Percentiles rank a stretch among this genome's conserved stretches.
These are phyloP conservation scores for Cynoglossus semilaevis DNA, from an alignment of 2,113 vertebrate species.

Conservation along the genomic window DNA sequence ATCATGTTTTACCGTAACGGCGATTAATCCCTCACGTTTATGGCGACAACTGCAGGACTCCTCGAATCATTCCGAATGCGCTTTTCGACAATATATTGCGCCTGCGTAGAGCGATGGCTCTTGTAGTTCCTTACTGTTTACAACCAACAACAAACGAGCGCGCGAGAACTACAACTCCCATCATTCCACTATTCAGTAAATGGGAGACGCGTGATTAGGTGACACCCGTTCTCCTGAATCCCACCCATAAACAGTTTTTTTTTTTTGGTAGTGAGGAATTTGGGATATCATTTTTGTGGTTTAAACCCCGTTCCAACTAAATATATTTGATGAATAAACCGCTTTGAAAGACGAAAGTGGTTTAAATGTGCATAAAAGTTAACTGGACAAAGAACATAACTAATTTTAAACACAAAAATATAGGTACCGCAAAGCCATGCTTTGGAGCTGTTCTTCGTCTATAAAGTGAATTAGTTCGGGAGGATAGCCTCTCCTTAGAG, in stretches of 20 bases:
- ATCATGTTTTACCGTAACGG: slow-evolving; percentile 22
- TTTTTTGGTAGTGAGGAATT: neutral
- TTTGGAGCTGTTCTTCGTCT: no score
- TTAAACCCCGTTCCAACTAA: no score
- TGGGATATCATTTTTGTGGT: no score
- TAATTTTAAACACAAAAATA: no score
- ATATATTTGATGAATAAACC: no score
- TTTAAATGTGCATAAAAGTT: no score
- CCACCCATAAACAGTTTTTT: neutral
- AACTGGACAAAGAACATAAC: no score
- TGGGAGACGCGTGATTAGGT: slow-evolving; percentile 50
- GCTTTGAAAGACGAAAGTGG: no score
- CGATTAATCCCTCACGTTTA: slow-evolving; percentile 26
- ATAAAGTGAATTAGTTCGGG: no score
- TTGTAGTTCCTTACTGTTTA: slow-evolving; percentile 54
- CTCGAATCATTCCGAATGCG: slow-evolving; percentile 34
- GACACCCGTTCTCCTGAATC: neutral
- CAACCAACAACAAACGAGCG: accelerated
- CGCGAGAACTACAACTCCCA: slow-evolving; percentile 49
- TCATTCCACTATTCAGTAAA: neutral
- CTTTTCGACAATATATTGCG: slow-evolving; percentile 15
- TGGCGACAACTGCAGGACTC: slow-evolving; percentile 31
- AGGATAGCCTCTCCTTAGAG: no score
- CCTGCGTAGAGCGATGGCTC: neutral
- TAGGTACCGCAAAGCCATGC: no score